Conservation (phyloP, 2,888 invertebrate genomes). For the Tetranychus piercei region DNA sequence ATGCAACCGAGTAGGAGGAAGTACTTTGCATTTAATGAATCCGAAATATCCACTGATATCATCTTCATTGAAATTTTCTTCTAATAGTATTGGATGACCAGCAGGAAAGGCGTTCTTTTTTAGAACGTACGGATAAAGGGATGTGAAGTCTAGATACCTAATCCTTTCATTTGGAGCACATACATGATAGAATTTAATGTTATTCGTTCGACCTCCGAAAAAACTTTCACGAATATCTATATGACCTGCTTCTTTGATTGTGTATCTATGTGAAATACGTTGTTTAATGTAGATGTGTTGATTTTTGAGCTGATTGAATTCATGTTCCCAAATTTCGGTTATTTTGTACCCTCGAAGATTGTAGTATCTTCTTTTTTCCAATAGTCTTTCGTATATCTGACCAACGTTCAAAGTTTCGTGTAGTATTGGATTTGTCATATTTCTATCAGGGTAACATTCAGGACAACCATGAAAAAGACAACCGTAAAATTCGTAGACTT, state of each 20-base stretch:
- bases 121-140: constrained; percentile 27
- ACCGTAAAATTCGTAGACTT: constrained; percentile 10
- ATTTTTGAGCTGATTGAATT: constrained; percentile 19
- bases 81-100: constrained; percentile 27
- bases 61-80: constrained; percentile 22
- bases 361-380: not conserved
- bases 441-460: not conserved
- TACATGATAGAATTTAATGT: constrained; percentile 27
- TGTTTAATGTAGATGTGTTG: not conserved
- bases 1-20: constrained; percentile 28
- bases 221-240: constrained; percentile 26
- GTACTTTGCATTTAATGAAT: constrained; percentile 27
- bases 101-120: constrained; percentile 24
- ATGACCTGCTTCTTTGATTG: not conserved
- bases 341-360: constrained; percentile 22
- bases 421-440: not conserved
- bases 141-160: constrained; percentile 27
- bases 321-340: constrained; percentile 26
- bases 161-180: constrained; percentile 11
- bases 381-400: not conserved
- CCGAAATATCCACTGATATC: constrained; percentile 25
- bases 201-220: constrained; percentile 29
- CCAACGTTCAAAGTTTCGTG: too few relatives aligned
- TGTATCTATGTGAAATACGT: too few relatives aligned
- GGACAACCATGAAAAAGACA: constrained; percentile 9